Evolutionary conservation across 2,113 vertebrate species (phyloP).

Genomic region (Petrocephalus microphthalmus): DNA sequence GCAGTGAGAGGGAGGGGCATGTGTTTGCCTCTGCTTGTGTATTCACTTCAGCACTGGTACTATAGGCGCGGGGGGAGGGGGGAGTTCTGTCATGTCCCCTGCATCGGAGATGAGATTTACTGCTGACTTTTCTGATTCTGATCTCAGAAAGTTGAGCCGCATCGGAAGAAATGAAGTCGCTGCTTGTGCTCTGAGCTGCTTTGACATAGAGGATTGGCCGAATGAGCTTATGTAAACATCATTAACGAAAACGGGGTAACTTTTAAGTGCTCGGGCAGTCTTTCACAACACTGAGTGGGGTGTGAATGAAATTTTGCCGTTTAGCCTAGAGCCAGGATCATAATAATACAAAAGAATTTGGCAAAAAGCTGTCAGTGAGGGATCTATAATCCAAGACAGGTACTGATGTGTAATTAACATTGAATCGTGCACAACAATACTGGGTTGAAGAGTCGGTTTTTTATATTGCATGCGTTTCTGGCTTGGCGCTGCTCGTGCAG

Average conservation of each 20-base stretch:
- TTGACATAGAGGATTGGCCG: background rate
- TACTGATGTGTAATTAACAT: background rate
- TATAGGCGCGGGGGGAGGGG: background rate
- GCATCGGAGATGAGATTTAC: background rate
- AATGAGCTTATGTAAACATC: background rate
- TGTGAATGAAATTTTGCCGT: background rate
- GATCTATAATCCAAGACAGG: background rate
- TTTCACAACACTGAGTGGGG: background rate
- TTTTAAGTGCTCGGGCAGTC: background rate
- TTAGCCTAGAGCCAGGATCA: background rate
- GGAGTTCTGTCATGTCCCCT: background rate
- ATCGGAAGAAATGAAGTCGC: background rate
- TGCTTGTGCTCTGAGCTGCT: background rate
- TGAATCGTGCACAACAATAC: background rate
- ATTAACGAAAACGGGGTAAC: background rate
- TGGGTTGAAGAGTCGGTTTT: background rate
- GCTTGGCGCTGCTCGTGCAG: background rate
- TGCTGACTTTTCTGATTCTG: background rate
- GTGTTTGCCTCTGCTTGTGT: background rate
- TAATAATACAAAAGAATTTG: background rate
- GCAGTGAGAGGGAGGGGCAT: background rate
- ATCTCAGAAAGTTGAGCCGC: background rate
- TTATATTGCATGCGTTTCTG: background rate
- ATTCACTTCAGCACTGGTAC: background rate
- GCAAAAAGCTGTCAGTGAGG: background rate